These are phyloP conservation scores for Labia minor DNA, from an alignment of 2,888 invertebrate genomes.

Conservation along the genomic window DNA sequence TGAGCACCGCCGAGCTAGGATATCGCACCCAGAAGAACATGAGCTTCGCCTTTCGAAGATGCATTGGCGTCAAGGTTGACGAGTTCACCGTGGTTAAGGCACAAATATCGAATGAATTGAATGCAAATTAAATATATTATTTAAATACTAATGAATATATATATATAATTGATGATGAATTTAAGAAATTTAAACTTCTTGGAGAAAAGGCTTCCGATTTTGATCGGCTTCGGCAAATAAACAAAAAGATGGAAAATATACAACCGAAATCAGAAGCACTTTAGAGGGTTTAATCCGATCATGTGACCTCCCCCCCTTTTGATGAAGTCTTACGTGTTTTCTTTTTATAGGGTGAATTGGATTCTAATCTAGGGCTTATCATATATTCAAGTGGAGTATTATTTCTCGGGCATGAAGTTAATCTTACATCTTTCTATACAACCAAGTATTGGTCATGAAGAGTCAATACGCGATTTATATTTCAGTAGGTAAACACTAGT, in stretches of 20 bases:
- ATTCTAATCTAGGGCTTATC: background rate
- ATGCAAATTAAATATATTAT: background rate
- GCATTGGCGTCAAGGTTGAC: conserved; percentile 97
- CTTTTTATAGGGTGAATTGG: background rate
- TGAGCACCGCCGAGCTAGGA: conserved; percentile 96
- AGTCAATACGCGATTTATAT: background rate
- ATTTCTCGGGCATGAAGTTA: background rate
- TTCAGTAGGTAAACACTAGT: background rate
- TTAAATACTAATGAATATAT: background rate
- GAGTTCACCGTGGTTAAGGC: conserved; percentile 84
- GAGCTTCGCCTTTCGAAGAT: conserved; percentile 98
- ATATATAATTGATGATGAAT: background rate
- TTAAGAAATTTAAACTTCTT: background rate
- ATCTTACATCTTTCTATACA: background rate
- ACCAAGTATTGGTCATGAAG: background rate
- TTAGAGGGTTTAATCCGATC: background rate
- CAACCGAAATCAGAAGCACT: background rate
- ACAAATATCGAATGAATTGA: conserved; percentile 33
- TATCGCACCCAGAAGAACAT: conserved; percentile 99
- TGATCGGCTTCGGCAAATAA: background rate
- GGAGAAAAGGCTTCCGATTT: background rate
- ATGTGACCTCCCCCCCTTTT: background rate
- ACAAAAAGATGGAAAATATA: background rate
- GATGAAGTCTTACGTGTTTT: conserved; percentile 13
- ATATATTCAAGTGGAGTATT: background rate